Evolutionary conservation across 2,888 invertebrate genomes (phyloP), one percentile per base, ranked within the genome.

Genomic region (Ophioninae sp.): DNA sequence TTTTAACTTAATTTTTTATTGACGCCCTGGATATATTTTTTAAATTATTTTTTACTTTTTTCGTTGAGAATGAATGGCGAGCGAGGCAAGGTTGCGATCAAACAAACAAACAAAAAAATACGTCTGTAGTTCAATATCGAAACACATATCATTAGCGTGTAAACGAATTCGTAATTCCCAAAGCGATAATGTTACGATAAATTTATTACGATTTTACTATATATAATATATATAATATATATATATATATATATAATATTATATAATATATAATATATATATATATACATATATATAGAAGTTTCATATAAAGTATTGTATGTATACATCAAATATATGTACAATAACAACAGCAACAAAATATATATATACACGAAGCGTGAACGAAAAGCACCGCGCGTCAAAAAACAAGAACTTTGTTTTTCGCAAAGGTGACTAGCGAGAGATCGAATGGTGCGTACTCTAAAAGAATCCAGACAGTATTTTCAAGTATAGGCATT

Each of bases 121-220:
- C 67, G 76, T 82, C 87, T 82, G 88, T 88, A 91, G 89, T 90
- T 90, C 90, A 90, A 91, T 89, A 88, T 85, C 82, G 88, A 88
- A 89, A 88, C 90, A 88, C 90, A 91, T 91, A 91, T 91, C 90
- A 91, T 85, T 91, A 91, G 88, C 86, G 73, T 10, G 59, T 73
- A 79, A 84, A 71, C 56, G 65, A 81, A 77, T 20, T 75, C 76
- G 78, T 79, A 73, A 59, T 69, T 80, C 75, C 59, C 74, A 77
- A 85, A 75, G 58, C 79, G 75, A 76, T 83, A 84, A 83, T 71
- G 61, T 83, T 84, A 82, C 20, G 76, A 80, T 87, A 89, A 87
- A 90, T 90, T 90, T 90, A 90, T 90, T 89, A 88, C 79, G 87
- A 87, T 87, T 89, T 88, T 89, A 90, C 86, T 86, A 84, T 88